A percentile compares a stretch with the other conserved stretches of the same genome.
Conservation (phyloP, 1,140 invertebrate genomes). For the Heliothis virescens region DNA sequence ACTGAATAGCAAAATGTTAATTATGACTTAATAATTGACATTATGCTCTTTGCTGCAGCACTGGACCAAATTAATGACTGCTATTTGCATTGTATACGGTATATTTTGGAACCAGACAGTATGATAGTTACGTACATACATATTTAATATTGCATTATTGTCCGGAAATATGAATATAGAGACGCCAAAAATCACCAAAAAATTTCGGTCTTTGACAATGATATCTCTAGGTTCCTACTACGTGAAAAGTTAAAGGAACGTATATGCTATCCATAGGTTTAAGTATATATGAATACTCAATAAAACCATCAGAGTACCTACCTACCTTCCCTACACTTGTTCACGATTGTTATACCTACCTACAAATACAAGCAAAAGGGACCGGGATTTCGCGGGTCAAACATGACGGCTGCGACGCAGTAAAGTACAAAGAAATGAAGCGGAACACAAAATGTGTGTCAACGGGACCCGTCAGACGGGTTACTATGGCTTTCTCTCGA, state of each 20-base stretch:
- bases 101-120: neutral
- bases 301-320: neutral
- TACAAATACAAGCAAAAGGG: conserved; percentile 2
- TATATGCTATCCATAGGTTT: no score
- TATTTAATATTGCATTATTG: neutral
- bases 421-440: conserved; percentile 51
- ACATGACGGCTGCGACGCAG: conserved; percentile 28
- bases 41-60: neutral
- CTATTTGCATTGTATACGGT: neutral
- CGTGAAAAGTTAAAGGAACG: no score
- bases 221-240: neutral
- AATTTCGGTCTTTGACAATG: neutral
- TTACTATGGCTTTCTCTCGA: conserved; percentile 64
- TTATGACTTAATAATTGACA: neutral
- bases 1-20: neutral
- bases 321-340: neutral
- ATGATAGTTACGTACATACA: neutral
- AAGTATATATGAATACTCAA: neutral
- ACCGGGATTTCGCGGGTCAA: conserved; percentile 20
- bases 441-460: conserved; percentile 54
- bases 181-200: no score
- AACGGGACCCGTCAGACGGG: conserved; percentile 65
- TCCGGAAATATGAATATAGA: no score
- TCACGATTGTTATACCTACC: neutral
- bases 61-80: conserved; percentile 13